Evolutionary conservation across 2,113 vertebrate genomes (phyloP).

Genomic region (Chaetura pelagica): DNA sequence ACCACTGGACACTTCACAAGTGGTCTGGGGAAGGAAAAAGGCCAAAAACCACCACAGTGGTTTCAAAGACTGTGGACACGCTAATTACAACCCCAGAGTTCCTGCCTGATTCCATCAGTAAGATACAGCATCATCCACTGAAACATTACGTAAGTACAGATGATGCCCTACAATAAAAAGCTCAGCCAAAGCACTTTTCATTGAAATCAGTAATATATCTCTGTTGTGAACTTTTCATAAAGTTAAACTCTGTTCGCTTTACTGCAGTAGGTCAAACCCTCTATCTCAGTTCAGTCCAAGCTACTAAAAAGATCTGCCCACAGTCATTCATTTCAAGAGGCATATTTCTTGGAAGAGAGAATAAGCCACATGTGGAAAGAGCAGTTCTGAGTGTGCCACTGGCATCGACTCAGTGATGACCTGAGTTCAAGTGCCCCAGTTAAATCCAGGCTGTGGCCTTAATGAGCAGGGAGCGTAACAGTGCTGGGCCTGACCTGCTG

Average conservation of each 20-base stretch:
- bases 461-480: not conserved
- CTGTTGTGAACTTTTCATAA: constrained; percentile 7
- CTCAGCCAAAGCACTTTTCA: not conserved
- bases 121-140: not conserved
- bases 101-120: not conserved
- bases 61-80: not conserved
- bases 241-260: constrained; percentile 36
- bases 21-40: not conserved
- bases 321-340: not conserved
- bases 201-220: constrained; percentile 17
- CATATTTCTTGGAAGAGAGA: not conserved
- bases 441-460: not conserved
- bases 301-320: constrained; percentile 17
- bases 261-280: constrained; percentile 25
- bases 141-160: not conserved
- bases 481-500: not conserved
- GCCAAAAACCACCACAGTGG: not conserved
- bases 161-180: not conserved
- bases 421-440: not conserved
- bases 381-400: not conserved
- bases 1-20: not conserved
- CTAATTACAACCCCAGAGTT: not conserved
- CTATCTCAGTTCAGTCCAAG: constrained; percentile 12
- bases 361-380: not conserved
- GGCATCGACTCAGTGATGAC: not conserved